Percentiles rank a stretch among this genome's conserved stretches.
These are phyloP conservation scores for Drosophila ambigua DNA, from an alignment of 1,140 invertebrate genomes.

Conservation along the genomic window DNA sequence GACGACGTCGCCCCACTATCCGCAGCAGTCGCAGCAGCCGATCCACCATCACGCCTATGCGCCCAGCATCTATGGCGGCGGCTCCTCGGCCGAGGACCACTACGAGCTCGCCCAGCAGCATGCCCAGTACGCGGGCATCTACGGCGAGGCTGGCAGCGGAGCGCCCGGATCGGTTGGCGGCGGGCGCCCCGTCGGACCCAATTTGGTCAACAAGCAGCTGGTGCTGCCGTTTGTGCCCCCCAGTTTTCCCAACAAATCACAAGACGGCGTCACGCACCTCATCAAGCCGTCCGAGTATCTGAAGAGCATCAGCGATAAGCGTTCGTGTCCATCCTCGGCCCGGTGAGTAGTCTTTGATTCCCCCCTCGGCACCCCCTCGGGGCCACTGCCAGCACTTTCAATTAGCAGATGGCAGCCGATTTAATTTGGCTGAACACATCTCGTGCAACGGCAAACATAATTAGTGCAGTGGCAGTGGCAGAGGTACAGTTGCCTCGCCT, in stretches of 20 bases:
- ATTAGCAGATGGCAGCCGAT: constrained; percentile 41
- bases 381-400: constrained; percentile 19
- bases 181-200: constrained; percentile 84
- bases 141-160: constrained; percentile 34
- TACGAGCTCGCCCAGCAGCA: constrained; percentile 72
- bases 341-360: constrained; percentile 83
- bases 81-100: constrained; percentile 74
- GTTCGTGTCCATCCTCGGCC: constrained; percentile 85
- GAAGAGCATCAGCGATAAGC: constrained; percentile 90
- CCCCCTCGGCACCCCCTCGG: neutral
- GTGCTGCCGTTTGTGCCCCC: constrained; percentile 94
- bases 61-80: constrained; percentile 55
- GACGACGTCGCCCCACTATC: neutral
- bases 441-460: constrained; percentile 67
- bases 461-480: constrained; percentile 66
- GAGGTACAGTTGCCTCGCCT: constrained; percentile 67
- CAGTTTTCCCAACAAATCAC: constrained; percentile 89
- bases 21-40: constrained; percentile 41
- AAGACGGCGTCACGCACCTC: constrained; percentile 89
- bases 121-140: constrained; percentile 60
- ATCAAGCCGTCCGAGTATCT: constrained; percentile 97
- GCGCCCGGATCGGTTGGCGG: constrained; percentile 6
- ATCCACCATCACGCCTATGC: constrained; percentile 43
- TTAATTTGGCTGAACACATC: constrained; percentile 59
- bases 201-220: constrained; percentile 92